These are phyloP conservation scores for Orientallactaga bullata DNA, from an alignment of 2,113 vertebrate species.

Conservation along the genomic window DNA sequence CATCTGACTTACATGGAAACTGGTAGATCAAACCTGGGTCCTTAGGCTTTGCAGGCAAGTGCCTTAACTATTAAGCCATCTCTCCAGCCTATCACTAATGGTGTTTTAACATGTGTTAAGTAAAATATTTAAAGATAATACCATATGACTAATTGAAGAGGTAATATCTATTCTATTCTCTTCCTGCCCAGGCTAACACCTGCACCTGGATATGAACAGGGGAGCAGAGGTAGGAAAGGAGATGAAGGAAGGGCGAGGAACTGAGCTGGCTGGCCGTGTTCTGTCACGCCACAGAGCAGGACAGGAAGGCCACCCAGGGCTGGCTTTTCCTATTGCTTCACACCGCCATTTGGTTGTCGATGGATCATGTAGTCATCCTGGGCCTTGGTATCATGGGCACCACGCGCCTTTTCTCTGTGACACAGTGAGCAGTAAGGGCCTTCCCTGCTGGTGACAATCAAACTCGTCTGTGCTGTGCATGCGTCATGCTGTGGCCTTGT, in stretches of 20 bases:
- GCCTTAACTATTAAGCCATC: too few relatives aligned
- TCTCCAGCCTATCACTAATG: too few relatives aligned
- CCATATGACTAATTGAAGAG: neutral
- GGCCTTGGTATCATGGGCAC: fast-evolving
- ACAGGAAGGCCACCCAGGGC: neutral
- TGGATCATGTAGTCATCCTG: fast-evolving
- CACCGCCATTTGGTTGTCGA: fast-evolving
- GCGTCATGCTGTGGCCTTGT: neutral
- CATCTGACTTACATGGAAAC: too few relatives aligned
- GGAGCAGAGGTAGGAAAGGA: neutral
- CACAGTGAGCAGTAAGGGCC: neutral
- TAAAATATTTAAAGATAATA: neutral
- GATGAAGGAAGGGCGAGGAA: fast-evolving
- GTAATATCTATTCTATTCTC: fast-evolving
- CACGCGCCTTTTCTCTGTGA: fast-evolving
- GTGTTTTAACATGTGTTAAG: neutral
- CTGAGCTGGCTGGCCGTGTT: fast-evolving
- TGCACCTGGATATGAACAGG: neutral
- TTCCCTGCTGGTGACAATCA: neutral
- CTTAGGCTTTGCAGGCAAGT: too few relatives aligned
- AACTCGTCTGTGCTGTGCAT: neutral
- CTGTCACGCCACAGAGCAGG: fast-evolving
- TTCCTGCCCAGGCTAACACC: neutral
- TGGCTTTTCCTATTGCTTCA: fast-evolving
- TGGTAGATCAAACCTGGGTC: too few relatives aligned